phyloP scores from a whole-genome alignment of 2,113 vertebrate genomes.

The Picathartes gymnocephalus region DNA sequence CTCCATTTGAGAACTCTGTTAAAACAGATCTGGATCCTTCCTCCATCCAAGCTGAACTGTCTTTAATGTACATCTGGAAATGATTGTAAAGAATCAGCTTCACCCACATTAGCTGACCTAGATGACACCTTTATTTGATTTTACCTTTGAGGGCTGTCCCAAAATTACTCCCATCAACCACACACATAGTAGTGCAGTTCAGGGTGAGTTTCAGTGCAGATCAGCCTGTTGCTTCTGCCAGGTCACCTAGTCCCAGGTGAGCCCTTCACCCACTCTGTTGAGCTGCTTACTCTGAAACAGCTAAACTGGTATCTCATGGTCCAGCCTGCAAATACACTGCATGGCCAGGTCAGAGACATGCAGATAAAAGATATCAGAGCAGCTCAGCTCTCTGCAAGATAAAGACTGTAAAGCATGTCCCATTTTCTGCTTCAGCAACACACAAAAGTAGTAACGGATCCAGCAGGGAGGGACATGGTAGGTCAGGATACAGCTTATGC shows the following conservation, averaged over 20 bases:
- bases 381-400: not conserved
- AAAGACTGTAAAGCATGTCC: not conserved
- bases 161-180: not conserved
- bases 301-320: not conserved
- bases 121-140: constrained; percentile 2
- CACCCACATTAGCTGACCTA: not conserved
- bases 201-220: not conserved
- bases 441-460: not conserved
- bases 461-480: not conserved
- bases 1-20: not conserved
- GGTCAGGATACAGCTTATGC: not conserved
- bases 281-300: not conserved
- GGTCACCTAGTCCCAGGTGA: not conserved
- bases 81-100: not conserved
- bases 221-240: not conserved
- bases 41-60: not conserved
- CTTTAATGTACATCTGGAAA: not conserved
- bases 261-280: not conserved
- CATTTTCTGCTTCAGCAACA: not conserved
- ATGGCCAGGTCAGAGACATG: not conserved
- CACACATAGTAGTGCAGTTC: not conserved
- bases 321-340: not conserved
- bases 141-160: not conserved
- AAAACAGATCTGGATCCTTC: not conserved
- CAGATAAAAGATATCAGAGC: not conserved